These are phyloP conservation scores for Brachionus rotundiformis DNA, from an alignment of 1,140 invertebrate species.

Conservation along the genomic window DNA sequence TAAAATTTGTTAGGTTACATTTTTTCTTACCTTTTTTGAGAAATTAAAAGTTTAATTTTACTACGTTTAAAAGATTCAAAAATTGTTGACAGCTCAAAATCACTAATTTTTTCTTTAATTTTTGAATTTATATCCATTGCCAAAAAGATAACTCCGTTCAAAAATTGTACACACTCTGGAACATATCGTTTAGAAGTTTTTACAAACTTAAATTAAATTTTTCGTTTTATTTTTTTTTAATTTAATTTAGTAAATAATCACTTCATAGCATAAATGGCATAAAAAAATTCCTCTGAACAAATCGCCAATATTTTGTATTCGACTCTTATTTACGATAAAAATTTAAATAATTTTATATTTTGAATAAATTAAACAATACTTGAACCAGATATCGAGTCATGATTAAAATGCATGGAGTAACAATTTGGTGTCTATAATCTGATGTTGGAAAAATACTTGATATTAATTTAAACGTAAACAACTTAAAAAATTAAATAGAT, in stretches of 20 bases:
- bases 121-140: constrained; percentile 56
- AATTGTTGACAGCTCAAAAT: constrained; percentile 27
- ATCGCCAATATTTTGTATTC: constrained; percentile 70
- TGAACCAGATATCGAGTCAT: constrained; percentile 76
- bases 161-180: constrained; percentile 76
- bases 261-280: constrained; percentile 73
- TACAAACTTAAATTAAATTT: constrained; percentile 70
- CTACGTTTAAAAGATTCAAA: constrained; percentile 38
- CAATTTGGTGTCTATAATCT: constrained; percentile 82
- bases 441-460: constrained; percentile 78
- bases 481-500: constrained; percentile 64
- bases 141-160: constrained; percentile 65
- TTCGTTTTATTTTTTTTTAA: not conserved
- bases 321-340: constrained; percentile 61
- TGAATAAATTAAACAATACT: constrained; percentile 53
- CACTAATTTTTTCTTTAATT: constrained; percentile 53
- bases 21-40: constrained; percentile 59
- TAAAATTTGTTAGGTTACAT: too few relatives aligned
- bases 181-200: constrained; percentile 76
- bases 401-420: constrained; percentile 78
- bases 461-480: constrained; percentile 72
- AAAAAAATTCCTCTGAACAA: constrained; percentile 78
- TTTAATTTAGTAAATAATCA: constrained; percentile 63
- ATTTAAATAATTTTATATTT: not conserved
- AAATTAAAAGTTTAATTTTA: constrained; percentile 27